Base-by-base conservation (phyloP, 64 coral and sea anemone species). In the Actinia tenebrosa region DNA sequence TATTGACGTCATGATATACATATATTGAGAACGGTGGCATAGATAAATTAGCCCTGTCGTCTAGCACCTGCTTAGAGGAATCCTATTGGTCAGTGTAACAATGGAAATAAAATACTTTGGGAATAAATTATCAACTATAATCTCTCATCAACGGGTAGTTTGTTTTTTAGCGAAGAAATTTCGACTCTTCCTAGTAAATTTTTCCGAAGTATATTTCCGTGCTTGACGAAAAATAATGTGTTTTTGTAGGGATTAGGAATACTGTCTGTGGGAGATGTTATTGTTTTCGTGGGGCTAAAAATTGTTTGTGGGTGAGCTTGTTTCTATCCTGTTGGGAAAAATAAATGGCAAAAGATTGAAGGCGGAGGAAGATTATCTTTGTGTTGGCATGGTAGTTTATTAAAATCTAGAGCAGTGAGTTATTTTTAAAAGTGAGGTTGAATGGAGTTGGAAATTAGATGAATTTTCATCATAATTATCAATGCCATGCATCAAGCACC, bases 1-100 rank as follows among this genome's bases (percentile, higher is more conserved):
- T 37, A 81, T 81, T 81, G 79, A 81, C 79, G 79, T 81, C 79
- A 81, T 75, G 4, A 30, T 75, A 75, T 66, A 81, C 44, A 50
- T 50, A 53, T 50, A 50, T 53, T 81, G 79, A 81, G 50, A 19
- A 81, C 46, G 17, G 44, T 81, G 45, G 79, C 6, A 13, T 16
- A 81, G 79, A 81, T 53, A 81, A 81, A 81, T 81, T 81, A 81
- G 44, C 79, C 44, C 16, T 53, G 16, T 50, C 15, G 56, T 13
- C 14, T 4, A 81, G 50, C 79, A 81, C 79, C 79, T 81, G 79
- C 79, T 50, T 81, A 44, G 6, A 42, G 11, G 9, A 3, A 16
- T 45, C 79, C 17, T 81, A 81, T 81, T 81, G 79, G 79, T 50
- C 79, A 0, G 2, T 5, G 7, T 23, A 23, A 81, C 79, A 81